Evolutionary conservation across 1,140 invertebrate genomes (phyloP), one percentile per base, ranked within the genome.

Genomic region (Nixonia krombeini): DNA sequence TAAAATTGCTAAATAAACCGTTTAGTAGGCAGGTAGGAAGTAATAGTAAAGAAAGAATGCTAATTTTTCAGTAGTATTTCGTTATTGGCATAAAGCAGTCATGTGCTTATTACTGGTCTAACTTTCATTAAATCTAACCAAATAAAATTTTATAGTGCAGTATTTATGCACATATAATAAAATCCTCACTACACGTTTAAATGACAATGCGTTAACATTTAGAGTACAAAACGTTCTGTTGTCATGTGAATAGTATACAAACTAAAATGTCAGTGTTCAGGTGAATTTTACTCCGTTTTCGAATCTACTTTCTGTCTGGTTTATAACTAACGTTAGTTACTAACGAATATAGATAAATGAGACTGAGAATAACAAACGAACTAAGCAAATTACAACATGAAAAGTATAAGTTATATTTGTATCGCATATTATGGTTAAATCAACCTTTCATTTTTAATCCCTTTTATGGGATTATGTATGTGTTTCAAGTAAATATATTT

Each of bases 101-200:
- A 4, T 13, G 8, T 7, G 12, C 4, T 13, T 15, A n/a, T 17
- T 40, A 40, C 18, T 17, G 37, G 37, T 40, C 37, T 18, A 10
- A 21, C 37, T 40, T 40, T 40, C 37, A 17, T 18, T 18, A 21
- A 40, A 40, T 40, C 16, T 40, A 21, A 21, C 21, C 2, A 21
- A 21, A 6, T 6, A 6, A 3, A 6, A 6, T 21, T 21, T 3
- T 21, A 6, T 21, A 2, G 21, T 21, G 2, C 21, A 21, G 6
- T 21, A 21, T 6, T 21, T 21, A 2, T 6, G 6, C 21, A 21
- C 21, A 21, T 21, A 6, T 9, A 8, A n/a, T n/a, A 17, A 16
- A 6, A 8, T 17, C 8, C 16, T 17, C 9, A 5, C 7, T 21
- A 3, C 33, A 13, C 12, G 33, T 35, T 35, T 13, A 13, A n/a